Conservation (phyloP, 2,113 vertebrate species). For the Xenopus borealis region DNA sequence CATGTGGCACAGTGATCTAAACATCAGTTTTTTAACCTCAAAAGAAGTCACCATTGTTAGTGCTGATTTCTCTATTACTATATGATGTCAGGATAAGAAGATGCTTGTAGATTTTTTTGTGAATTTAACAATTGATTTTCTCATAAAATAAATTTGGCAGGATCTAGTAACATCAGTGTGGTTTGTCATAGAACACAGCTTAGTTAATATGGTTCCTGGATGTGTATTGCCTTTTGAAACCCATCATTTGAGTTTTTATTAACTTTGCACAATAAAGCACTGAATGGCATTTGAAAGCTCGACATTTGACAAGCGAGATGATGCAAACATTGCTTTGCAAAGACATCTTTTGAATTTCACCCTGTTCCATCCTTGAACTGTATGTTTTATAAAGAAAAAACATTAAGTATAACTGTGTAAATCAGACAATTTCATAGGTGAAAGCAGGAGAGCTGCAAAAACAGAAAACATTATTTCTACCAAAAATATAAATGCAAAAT, state of each 20-base stretch:
- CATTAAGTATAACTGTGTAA: not conserved
- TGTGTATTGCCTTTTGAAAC: too few relatives aligned
- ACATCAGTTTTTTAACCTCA: too few relatives aligned
- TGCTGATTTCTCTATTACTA: too few relatives aligned
- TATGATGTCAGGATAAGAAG: too few relatives aligned
- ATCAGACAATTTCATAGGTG: not conserved
- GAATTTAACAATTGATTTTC: too few relatives aligned
- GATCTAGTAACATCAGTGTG: too few relatives aligned
- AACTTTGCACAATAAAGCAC: conserved; percentile 1
- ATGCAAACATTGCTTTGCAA: not conserved
- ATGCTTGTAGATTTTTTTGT: too few relatives aligned
- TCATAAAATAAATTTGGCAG: too few relatives aligned
- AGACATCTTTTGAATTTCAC: not conserved
- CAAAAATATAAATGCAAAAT: not conserved
- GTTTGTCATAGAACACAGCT: too few relatives aligned
- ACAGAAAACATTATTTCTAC: not conserved
- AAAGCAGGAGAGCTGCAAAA: not conserved
- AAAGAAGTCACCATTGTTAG: too few relatives aligned
- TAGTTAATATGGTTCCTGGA: too few relatives aligned
- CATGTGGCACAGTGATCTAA: too few relatives aligned
- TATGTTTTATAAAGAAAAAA: not conserved
- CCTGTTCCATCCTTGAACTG: not conserved
- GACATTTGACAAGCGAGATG: not conserved
- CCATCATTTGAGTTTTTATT: not conserved
- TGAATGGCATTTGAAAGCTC: conserved; percentile 19